Conservation (phyloP, 2,888 invertebrate genomes). For the Dascillus cervinus region DNA sequence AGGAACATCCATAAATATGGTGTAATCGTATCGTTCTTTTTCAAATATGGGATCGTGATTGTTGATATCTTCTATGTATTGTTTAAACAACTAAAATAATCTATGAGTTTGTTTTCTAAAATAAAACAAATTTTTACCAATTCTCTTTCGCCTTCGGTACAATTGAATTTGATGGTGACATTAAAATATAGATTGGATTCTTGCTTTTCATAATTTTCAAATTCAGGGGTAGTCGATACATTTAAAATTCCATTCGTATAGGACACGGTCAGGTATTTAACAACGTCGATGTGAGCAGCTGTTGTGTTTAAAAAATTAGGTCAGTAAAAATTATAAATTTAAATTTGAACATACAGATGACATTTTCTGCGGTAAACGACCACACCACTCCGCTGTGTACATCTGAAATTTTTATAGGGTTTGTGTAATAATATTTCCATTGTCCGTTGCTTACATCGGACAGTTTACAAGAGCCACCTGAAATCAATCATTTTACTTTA, state of each 20-base stretch:
- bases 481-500: too few relatives aligned
- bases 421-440: too few relatives aligned
- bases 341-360: too few relatives aligned
- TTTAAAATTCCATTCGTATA: not conserved
- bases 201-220: conserved; percentile 6
- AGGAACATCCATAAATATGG: conserved; percentile 6
- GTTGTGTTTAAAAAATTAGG: not conserved
- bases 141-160: not conserved
- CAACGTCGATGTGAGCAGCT: not conserved
- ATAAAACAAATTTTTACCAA: conserved; percentile 8
- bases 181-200: not conserved
- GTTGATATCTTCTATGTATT: conserved; percentile 6
- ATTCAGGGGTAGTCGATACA: not conserved
- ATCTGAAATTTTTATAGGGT: too few relatives aligned
- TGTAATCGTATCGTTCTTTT: conserved; percentile 5
- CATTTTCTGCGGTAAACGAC: too few relatives aligned
- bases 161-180: not conserved
- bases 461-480: too few relatives aligned
- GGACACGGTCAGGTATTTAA: not conserved
- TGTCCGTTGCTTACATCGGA: too few relatives aligned
- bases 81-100: conserved; percentile 7
- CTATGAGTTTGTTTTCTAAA: conserved; percentile 6
- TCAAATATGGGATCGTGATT: conserved; percentile 7
- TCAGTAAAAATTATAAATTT: too few relatives aligned
- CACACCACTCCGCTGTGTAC: too few relatives aligned